Conservation (phyloP, 2,888 invertebrate species). For the Sinodicranocentrus sp. region DNA sequence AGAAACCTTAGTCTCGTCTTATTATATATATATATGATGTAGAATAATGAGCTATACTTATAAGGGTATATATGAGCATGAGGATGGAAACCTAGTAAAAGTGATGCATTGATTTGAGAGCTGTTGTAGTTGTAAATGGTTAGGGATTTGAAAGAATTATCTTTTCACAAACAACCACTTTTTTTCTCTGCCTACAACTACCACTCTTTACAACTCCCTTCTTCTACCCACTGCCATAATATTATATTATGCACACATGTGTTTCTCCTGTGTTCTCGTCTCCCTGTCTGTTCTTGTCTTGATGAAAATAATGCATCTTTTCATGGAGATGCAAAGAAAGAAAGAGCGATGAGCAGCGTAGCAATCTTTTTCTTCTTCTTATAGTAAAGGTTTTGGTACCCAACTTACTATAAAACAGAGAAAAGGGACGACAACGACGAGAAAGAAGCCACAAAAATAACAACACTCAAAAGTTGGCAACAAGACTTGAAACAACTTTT, state of each 20-base stretch:
- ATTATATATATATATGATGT: neutral
- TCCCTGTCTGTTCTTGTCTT: constrained; percentile 61
- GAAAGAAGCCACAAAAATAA: neutral
- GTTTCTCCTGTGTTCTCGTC: constrained; percentile 38
- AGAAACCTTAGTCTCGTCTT: neutral
- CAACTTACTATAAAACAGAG: neutral
- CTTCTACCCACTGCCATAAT: constrained; percentile 29
- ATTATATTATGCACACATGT: constrained; percentile 42
- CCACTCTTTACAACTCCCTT: constrained; percentile 34
- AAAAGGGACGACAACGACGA: constrained; percentile 1
- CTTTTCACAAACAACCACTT: constrained; percentile 59
- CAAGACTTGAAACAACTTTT: constrained; percentile 35
- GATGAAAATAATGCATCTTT: constrained; percentile 46
- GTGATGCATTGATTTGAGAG: constrained; percentile 63
- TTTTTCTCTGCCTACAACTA: constrained; percentile 46
- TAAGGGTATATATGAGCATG: neutral
- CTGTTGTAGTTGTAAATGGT: constrained; percentile 35
- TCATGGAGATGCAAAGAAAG: constrained; percentile 28
- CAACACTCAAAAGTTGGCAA: constrained; percentile 10
- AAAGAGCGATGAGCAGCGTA: constrained; percentile 28
- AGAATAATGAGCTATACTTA: neutral
- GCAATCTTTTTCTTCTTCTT: constrained; percentile 14
- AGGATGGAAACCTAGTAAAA: constrained; percentile 34
- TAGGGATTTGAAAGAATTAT: constrained; percentile 46
- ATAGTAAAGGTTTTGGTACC: neutral